phyloP scores from a whole-genome alignment of 2,113 vertebrate species.

The Mustelus asterias region DNA sequence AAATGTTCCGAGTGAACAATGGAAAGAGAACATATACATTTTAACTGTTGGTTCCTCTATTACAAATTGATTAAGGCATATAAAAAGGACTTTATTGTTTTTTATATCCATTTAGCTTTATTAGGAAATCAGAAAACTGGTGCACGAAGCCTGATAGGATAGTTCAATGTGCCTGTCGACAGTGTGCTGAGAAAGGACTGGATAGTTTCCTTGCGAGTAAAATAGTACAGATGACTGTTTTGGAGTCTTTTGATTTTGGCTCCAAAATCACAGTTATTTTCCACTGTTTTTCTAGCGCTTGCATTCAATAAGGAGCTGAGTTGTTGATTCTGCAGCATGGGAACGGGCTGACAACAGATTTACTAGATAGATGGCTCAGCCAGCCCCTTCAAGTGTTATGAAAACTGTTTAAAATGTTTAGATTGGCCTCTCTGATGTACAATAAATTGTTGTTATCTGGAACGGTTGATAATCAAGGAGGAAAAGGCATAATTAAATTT shows the following conservation, averaged over 20 bases:
- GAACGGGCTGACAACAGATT: conserved; percentile 52
- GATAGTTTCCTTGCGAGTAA: background rate
- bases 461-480: conserved; percentile 54
- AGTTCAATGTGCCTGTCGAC: background rate
- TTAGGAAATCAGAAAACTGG: background rate
- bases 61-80: background rate
- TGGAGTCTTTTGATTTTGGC: conserved; percentile 29
- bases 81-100: background rate
- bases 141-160: background rate
- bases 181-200: background rate
- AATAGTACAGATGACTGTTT: background rate
- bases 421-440: conserved; percentile 46
- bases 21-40: background rate
- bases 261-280: conserved; percentile 38
- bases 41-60: background rate
- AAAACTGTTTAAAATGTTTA: conserved; percentile 51
- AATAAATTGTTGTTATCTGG: conserved; percentile 55
- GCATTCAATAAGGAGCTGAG: conserved; percentile 42
- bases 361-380: conserved; percentile 50
- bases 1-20: background rate
- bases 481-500: conserved; percentile 55
- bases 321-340: conserved; percentile 52
- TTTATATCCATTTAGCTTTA: background rate
- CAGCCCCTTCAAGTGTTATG: conserved; percentile 47
- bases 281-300: conserved; percentile 42